phyloP scores from a whole-genome alignment of 2,113 vertebrate species.

The Solea senegalensis region DNA sequence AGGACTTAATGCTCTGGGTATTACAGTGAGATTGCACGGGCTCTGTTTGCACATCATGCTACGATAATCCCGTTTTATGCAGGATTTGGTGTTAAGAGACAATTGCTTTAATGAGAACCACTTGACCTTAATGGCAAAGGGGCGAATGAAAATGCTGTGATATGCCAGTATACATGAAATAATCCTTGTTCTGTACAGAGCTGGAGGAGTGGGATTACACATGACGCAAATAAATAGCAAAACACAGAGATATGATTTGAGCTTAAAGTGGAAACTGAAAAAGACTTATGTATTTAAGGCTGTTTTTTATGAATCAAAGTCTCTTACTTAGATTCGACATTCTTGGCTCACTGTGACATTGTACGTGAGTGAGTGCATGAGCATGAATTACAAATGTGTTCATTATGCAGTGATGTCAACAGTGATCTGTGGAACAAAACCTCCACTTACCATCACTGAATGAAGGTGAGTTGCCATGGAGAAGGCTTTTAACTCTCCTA shows the following conservation, averaged over 20 bases:
- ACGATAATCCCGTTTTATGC: constrained; percentile 21
- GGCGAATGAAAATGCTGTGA: neutral
- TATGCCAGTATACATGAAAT: neutral
- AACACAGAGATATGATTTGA: neutral
- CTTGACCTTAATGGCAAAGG: constrained; percentile 10
- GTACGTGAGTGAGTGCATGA: neutral
- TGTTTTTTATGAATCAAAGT: too few relatives aligned
- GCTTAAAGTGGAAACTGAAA: neutral
- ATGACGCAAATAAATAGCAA: neutral
- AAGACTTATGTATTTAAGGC: too few relatives aligned
- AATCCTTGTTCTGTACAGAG: too few relatives aligned
- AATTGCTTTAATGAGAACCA: constrained; percentile 22
- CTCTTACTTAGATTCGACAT: too few relatives aligned
- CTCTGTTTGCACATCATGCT: constrained; percentile 11
- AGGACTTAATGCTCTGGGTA: neutral
- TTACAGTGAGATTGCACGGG: constrained; percentile 6
- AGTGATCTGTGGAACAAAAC: constrained; percentile 22
- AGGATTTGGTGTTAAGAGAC: constrained; percentile 23
- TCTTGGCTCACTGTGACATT: neutral
- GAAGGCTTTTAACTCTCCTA: constrained; percentile 14
- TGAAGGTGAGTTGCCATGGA: constrained; percentile 13
- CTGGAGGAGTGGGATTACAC: constrained; percentile 15
- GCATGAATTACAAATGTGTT: neutral
- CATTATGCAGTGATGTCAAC: constrained; percentile 20
- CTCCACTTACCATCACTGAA: constrained; percentile 19